These are phyloP conservation scores for Myrmophylax atrothorax DNA, from an alignment of 2,113 vertebrate species.

Conservation along the genomic window DNA sequence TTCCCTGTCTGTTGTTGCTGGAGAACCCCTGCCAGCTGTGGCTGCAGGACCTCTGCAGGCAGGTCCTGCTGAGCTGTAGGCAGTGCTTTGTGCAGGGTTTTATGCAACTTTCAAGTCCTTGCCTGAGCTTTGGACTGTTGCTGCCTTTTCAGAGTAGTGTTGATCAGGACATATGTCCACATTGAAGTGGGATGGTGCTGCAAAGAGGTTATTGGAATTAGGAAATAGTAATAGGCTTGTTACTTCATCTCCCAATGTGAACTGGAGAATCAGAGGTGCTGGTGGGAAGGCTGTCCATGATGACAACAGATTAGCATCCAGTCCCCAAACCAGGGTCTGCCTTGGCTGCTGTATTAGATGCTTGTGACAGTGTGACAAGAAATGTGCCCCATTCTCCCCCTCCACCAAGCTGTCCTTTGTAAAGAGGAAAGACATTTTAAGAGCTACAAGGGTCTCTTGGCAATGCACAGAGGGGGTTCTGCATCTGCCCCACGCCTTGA, in stretches of 20 bases:
- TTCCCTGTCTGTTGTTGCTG: background rate
- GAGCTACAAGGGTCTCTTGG: constrained; percentile 19
- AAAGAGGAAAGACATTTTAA: background rate
- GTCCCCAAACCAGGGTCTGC: background rate
- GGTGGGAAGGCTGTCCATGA: background rate
- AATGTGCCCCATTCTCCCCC: background rate
- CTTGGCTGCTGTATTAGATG: background rate
- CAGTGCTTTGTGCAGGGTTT: background rate
- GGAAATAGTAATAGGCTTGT: background rate
- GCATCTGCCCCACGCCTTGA: constrained; percentile 31
- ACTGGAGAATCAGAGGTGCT: background rate
- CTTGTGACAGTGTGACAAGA: background rate
- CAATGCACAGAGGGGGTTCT: constrained; percentile 5
- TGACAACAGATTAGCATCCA: background rate
- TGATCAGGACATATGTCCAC: background rate
- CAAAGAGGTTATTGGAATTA: background rate
- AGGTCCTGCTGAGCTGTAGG: background rate
- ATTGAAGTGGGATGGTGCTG: background rate
- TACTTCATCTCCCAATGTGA: background rate
- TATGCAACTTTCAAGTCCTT: background rate
- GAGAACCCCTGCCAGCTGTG: background rate
- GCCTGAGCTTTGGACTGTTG: background rate
- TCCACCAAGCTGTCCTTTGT: background rate
- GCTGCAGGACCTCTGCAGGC: background rate
- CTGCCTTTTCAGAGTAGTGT: background rate